A percentile compares a stretch with the other conserved stretches of the same genome.
These are phyloP conservation scores for Erinaceus europaeus DNA, from an alignment of 2,113 vertebrate genomes.

Conservation along the genomic window DNA sequence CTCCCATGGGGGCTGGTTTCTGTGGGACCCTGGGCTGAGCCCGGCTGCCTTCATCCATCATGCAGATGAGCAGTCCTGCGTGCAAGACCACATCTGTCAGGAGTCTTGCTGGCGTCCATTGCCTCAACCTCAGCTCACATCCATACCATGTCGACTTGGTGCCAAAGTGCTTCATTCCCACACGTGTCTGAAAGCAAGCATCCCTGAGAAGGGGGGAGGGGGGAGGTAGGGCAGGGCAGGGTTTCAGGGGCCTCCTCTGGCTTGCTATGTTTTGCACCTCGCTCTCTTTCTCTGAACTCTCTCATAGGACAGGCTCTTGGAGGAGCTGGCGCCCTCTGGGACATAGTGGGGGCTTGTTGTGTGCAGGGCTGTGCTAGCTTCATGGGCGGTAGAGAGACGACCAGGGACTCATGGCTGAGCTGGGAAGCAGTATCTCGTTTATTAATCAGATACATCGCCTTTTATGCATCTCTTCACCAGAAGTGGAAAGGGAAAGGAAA, in stretches of 20 bases:
- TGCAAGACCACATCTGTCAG: not conserved
- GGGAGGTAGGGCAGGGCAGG: no score
- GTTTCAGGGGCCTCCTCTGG: no score
- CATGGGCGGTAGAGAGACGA: no score
- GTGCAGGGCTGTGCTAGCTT: no score
- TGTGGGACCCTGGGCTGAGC: not conserved
- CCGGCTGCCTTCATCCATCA: constrained; percentile 5
- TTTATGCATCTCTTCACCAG: no score
- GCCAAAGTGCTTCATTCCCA: constrained; percentile 36
- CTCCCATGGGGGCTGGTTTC: not conserved
- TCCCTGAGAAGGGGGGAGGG: not conserved
- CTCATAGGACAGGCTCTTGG: not conserved
- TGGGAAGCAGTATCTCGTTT: no score
- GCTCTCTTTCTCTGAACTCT: not conserved
- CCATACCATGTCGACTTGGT: not conserved
- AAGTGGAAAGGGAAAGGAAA: no score
- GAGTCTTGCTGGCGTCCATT: not conserved
- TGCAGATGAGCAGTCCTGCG: not conserved
- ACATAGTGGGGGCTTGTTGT: not conserved
- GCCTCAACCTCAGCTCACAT: not conserved
- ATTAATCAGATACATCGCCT: no score
- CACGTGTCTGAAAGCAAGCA: not conserved
- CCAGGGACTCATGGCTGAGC: no score
- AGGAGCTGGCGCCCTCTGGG: no score
- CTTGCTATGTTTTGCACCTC: not conserved